Conservation (phyloP, 37 sponge, comb jelly and placozoan species). For the Ianthella basta region DNA sequence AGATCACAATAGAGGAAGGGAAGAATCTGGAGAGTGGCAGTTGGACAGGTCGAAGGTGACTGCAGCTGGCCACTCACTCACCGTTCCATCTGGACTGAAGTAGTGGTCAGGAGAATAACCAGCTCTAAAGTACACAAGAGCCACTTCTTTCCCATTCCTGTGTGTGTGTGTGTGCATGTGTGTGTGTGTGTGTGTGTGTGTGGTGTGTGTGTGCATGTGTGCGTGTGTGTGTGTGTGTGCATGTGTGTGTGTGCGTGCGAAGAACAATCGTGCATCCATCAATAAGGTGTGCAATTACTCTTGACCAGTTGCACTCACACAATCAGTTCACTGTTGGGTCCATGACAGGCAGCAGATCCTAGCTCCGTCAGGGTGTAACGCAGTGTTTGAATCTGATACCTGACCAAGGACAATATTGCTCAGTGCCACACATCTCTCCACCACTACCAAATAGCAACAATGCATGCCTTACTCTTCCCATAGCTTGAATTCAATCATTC, state of each 20-base stretch:
- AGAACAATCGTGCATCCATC: constrained; percentile 40
- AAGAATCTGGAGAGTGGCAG: not conserved
- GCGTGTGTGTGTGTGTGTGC: constrained; percentile 61
- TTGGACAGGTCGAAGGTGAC: not conserved
- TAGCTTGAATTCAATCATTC: constrained; percentile 47
- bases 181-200: constrained; percentile 48
- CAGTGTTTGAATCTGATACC: constrained; percentile 33
- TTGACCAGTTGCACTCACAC: constrained; percentile 35
- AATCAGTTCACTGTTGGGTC: constrained; percentile 42
- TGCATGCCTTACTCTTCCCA: constrained; percentile 31
- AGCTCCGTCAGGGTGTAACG: constrained; percentile 39
- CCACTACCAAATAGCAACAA: not conserved
- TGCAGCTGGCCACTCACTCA: constrained; percentile 11
- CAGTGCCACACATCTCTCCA: not conserved
- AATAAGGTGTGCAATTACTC: not conserved
- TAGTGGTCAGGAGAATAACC: constrained; percentile 62
- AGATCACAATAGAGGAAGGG: no score
- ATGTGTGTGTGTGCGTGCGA: constrained; percentile 35
- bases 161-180: constrained; percentile 16
- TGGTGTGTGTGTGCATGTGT: not conserved
- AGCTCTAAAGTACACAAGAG: constrained; percentile 74
- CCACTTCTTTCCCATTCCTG: constrained; percentile 57
- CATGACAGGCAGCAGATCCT: not conserved
- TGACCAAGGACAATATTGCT: not conserved
- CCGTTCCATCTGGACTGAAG: constrained; percentile 52